A percentile compares a stretch with the other conserved stretches of the same genome.
Conservation (phyloP, 2,888 invertebrate species). For the Cheilosia vernalis region DNA sequence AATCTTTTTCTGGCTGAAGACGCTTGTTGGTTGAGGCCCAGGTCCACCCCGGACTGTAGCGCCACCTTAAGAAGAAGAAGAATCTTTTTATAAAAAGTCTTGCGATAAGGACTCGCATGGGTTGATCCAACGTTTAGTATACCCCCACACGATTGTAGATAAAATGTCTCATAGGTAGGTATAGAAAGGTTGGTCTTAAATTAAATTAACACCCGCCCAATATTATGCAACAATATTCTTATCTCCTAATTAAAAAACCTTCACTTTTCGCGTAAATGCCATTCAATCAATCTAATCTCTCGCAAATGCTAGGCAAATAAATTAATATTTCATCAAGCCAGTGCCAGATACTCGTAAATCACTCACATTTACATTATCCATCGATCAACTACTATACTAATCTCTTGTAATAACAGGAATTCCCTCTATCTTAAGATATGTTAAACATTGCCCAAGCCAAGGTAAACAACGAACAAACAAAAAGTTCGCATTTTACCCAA, state of each 20-base stretch:
- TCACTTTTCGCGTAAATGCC: constrained; percentile 40
- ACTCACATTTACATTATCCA: constrained; percentile 15
- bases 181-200: no score
- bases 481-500: constrained; percentile 57
- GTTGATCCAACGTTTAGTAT: no score
- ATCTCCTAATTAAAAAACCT: neutral
- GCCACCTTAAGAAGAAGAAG: no score
- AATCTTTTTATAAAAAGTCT: no score
- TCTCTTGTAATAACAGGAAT: constrained; percentile 47
- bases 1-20: no score
- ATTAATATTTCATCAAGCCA: constrained; percentile 59
- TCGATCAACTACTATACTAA: constrained; percentile 52
- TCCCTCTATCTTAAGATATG: constrained; percentile 23
- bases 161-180: no score
- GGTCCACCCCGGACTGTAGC: no score
- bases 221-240: neutral
- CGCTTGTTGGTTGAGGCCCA: no score
- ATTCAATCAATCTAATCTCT: constrained; percentile 55
- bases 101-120: no score
- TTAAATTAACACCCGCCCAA: no score
- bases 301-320: constrained; percentile 19
- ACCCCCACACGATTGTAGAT: no score
- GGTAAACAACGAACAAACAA: constrained; percentile 33
- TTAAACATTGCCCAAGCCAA: constrained; percentile 20
- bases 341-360: constrained; percentile 22